Evolutionary conservation across 2,797 vertebrate genomes (phyloP).

Genomic region (Allobates femoralis): DNA sequence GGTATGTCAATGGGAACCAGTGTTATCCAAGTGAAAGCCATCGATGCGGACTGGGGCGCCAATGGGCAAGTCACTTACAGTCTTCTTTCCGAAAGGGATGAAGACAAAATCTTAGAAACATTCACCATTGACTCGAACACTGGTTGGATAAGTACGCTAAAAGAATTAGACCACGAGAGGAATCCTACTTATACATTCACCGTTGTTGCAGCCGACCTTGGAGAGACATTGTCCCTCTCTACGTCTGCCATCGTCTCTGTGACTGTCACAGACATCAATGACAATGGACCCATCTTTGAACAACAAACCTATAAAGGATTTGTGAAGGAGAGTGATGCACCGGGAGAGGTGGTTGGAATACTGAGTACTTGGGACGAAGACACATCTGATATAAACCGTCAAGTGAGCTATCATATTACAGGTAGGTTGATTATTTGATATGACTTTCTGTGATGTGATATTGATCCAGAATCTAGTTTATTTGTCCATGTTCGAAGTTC

Average conservation of each 20-base stretch:
- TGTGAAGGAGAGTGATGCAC: slow-evolving; percentile 91
- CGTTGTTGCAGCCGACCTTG: slow-evolving; percentile 91
- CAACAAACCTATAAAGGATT: slow-evolving; percentile 86
- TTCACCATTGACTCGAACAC: slow-evolving; percentile 92
- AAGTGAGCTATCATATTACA: slow-evolving; percentile 98
- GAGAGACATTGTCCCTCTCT: slow-evolving; percentile 87
- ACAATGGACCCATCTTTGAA: slow-evolving; percentile 89
- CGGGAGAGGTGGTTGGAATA: slow-evolving; percentile 93
- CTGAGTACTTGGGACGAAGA: slow-evolving; percentile 94
- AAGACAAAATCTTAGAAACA: slow-evolving; percentile 75
- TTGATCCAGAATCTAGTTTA: no score
- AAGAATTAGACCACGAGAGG: slow-evolving; percentile 91
- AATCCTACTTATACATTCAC: slow-evolving; percentile 86
- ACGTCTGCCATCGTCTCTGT: slow-evolving; percentile 87
- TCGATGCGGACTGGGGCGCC: slow-evolving; percentile 87
- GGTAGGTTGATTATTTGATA: slow-evolving; percentile 76
- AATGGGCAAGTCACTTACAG: slow-evolving; percentile 94
- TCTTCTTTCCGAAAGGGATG: slow-evolving; percentile 79
- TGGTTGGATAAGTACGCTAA: slow-evolving; percentile 93
- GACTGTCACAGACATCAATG: slow-evolving; percentile 90
- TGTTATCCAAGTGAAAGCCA: slow-evolving; percentile 88
- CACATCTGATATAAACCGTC: slow-evolving; percentile 88
- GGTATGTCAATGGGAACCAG: slow-evolving; percentile 89
- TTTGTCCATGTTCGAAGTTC: no score
- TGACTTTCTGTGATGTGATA: no score